Conservation (phyloP, 2,113 vertebrate genomes). For the Furnarius figulus region DNA sequence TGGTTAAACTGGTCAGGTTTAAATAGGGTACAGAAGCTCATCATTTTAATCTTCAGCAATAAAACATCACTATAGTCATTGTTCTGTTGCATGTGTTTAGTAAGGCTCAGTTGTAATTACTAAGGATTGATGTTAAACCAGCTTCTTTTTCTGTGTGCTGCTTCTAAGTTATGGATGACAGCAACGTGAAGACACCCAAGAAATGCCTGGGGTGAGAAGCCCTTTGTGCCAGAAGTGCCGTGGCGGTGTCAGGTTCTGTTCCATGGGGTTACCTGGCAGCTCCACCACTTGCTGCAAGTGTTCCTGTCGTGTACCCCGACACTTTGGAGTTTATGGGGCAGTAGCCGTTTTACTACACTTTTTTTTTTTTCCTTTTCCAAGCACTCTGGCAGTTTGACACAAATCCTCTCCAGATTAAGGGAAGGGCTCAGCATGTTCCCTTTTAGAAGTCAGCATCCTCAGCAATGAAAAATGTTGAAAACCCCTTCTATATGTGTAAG, state of each 20-base stretch:
- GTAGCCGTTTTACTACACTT: background rate
- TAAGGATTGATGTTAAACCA: background rate
- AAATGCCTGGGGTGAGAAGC: background rate
- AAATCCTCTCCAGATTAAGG: background rate
- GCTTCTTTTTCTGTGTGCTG: background rate
- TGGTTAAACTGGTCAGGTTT: background rate
- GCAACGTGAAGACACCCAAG: background rate
- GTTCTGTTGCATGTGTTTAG: background rate
- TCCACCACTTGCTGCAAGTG: accelerated
- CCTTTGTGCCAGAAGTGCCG: background rate
- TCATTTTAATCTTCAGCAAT: background rate
- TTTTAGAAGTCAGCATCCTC: background rate
- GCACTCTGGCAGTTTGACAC: background rate
- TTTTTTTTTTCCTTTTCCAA: background rate
- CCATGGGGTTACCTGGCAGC: background rate
- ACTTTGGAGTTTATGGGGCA: background rate
- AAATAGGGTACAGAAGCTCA: background rate
- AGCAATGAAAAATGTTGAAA: background rate
- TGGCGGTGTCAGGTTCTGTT: background rate
- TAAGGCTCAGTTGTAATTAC: background rate
- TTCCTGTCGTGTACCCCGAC: accelerated
- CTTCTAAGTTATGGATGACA: background rate
- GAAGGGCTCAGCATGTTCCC: background rate
- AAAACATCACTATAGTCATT: background rate
- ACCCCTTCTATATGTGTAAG: background rate